Evolutionary conservation across 2,797 vertebrate genomes (phyloP).

Genomic region (Urophycis tenuis): DNA sequence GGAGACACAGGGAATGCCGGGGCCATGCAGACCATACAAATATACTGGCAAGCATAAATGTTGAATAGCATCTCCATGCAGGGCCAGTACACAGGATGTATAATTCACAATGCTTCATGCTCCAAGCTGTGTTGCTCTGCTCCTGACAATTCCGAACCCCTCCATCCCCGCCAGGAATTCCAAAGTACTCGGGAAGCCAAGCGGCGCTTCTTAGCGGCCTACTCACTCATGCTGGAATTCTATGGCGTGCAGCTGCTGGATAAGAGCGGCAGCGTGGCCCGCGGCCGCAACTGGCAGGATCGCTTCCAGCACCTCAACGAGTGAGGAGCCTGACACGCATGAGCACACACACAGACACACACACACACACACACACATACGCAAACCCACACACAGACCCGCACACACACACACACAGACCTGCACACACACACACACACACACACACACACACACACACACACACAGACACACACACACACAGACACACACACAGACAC

Average conservation of each 20-base stretch:
- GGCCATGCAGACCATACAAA: not conserved
- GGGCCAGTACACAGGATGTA: not conserved
- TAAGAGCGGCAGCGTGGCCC: conserved; percentile 86
- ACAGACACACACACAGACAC: no score
- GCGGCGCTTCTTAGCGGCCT: conserved; percentile 86
- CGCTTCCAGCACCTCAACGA: conserved; percentile 97
- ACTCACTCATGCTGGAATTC: conserved; percentile 97
- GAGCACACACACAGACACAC: conserved; percentile 5
- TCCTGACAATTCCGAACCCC: not conserved
- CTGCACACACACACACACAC: not conserved
- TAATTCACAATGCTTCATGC: not conserved
- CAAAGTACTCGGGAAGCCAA: conserved; percentile 94
- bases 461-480: no score
- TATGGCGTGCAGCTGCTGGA: conserved; percentile 92
- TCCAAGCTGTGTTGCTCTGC: not conserved
- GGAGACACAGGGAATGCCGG: not conserved
- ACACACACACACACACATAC: not conserved
- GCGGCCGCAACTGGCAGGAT: conserved; percentile 89
- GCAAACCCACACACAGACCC: not conserved
- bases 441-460: no score
- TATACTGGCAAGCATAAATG: not conserved
- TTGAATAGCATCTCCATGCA: not conserved
- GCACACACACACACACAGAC: no score
- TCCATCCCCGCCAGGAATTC: conserved; percentile 79
- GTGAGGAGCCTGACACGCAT: conserved; percentile 66